Percentiles rank a stretch among this genome's conserved stretches.
Evolutionary conservation across 2,797 vertebrate species (phyloP).

Genomic region (Chaenodraco wilsoni): DNA sequence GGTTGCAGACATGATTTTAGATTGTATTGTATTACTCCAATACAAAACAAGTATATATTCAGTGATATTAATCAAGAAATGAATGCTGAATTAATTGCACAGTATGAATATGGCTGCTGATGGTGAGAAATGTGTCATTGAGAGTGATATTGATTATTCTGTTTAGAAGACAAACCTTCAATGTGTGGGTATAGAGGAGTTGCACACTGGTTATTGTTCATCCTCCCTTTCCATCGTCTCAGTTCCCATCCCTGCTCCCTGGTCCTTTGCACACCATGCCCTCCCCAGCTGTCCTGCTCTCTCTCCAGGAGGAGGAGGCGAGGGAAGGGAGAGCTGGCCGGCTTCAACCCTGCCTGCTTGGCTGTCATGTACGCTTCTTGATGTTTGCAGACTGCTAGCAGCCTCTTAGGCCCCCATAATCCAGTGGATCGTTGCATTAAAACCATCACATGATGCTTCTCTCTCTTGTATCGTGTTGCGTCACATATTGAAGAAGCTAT

Average conservation of each 20-base stretch:
- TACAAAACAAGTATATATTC: too few species aligned
- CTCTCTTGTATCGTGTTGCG: slow-evolving; percentile 63
- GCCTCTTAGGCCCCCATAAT: slow-evolving; percentile 69
- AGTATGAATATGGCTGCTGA: too few species aligned
- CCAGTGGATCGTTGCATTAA: slow-evolving; percentile 71
- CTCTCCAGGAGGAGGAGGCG: slow-evolving; percentile 13
- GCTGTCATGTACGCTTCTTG: slow-evolving; percentile 43
- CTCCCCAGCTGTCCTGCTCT: slow-evolving; percentile 58
- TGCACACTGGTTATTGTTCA: slow-evolving; percentile 4
- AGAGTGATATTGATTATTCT: neutral
- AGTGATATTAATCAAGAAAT: too few species aligned
- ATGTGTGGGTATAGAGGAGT: neutral
- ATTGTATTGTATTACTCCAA: too few species aligned
- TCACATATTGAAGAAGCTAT: slow-evolving; percentile 72
- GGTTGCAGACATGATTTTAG: neutral
- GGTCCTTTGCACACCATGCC: slow-evolving; percentile 42
- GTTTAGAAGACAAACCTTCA: slow-evolving; percentile 11
- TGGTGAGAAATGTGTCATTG: too few species aligned
- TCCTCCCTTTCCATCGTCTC: slow-evolving; percentile 44
- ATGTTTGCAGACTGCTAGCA: slow-evolving; percentile 54
- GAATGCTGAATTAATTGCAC: too few species aligned
- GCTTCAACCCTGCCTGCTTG: slow-evolving; percentile 27
- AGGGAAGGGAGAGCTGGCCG: slow-evolving; percentile 20
- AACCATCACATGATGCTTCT: slow-evolving; percentile 65
- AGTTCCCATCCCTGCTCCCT: slow-evolving; percentile 30